Conservation (phyloP, 2,797 vertebrate species). For the Ctenosaura bakeri region DNA sequence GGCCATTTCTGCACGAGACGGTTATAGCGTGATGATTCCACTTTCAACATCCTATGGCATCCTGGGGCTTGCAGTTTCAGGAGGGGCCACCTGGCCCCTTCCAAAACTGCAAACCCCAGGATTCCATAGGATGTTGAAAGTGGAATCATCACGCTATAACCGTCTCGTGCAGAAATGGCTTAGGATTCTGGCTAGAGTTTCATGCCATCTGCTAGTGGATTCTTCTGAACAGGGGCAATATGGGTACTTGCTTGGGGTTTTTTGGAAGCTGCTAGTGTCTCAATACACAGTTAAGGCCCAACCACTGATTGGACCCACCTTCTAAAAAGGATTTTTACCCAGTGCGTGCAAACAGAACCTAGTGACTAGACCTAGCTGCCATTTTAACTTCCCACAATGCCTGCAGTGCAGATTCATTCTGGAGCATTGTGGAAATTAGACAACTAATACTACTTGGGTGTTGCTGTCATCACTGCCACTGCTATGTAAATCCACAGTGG, state of each 20-base stretch:
- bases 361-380: neutral
- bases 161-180: no score
- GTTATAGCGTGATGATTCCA: no score
- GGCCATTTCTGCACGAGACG: no score
- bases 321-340: neutral
- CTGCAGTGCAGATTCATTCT: neutral
- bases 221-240: neutral
- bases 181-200: neutral
- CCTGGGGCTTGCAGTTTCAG: no score
- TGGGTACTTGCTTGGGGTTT: no score
- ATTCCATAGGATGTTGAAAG: no score
- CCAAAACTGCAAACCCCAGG: no score
- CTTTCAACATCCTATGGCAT: no score
- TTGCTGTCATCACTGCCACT: neutral
- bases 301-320: neutral
- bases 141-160: no score
- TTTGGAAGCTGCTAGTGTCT: neutral
- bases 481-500: neutral
- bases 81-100: no score
- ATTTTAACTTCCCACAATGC: neutral
- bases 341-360: neutral
- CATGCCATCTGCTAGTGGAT: rapidly evolving
- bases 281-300: neutral
- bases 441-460: neutral
- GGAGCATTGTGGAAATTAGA: neutral